Conservation (phyloP, 2,888 invertebrate genomes). For the Altica lythri region DNA sequence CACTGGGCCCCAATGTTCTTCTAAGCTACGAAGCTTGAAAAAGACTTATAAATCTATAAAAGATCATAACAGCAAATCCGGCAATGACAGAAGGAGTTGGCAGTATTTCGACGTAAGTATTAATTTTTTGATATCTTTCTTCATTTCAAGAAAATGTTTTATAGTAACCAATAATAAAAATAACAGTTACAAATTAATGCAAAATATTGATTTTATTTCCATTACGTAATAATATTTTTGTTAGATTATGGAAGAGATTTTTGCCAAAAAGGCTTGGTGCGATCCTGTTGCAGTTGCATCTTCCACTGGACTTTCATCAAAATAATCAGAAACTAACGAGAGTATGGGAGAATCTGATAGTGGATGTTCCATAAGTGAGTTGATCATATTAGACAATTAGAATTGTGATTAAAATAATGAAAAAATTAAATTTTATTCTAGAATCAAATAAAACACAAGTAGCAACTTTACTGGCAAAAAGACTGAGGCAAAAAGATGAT, state of each 20-base stretch:
- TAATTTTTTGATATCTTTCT: conserved; percentile 7
- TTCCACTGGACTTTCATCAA: conserved; percentile 16
- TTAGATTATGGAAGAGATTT: conserved; percentile 21
- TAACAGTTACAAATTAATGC: conserved; percentile 9
- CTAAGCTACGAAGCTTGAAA: conserved; percentile 18
- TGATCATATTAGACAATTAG: no score
- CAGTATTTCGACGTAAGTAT: conserved; percentile 18
- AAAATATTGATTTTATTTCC: conserved; percentile 5
- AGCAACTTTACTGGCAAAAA: no score
- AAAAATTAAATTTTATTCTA: no score
- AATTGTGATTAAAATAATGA: no score
- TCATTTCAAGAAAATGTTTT: conserved; percentile 12
- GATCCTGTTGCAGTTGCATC: conserved; percentile 22
- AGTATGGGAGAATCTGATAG: no score
- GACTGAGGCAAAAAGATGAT: conserved; percentile 33
- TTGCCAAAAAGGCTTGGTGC: conserved; percentile 21
- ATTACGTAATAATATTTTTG: conserved; percentile 4
- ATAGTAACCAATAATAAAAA: conserved; percentile 4
- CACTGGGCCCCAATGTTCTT: conserved; percentile 18
- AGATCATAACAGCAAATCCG: conserved; percentile 17
- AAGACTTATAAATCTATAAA: conserved; percentile 13
- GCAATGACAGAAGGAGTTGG: conserved; percentile 16
- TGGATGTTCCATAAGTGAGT: no score
- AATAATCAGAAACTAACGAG: no score
- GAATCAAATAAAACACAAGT: no score